Conservation (phyloP, 2,113 vertebrate species). For the Aplodontia rufa region DNA sequence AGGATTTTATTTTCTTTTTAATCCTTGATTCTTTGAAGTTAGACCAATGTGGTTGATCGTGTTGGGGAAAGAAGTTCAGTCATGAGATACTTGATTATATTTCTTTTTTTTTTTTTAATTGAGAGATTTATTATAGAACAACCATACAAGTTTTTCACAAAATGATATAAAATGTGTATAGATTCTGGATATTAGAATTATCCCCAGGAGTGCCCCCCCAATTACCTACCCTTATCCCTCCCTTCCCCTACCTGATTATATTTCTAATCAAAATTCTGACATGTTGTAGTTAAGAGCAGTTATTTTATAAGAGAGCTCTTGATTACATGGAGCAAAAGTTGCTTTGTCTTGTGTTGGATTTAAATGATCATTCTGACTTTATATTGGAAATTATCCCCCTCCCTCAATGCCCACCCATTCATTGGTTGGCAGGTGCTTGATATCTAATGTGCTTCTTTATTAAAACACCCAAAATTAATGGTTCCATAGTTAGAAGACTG, state of each 20-base stretch:
- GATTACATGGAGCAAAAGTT: slow-evolving; percentile 41
- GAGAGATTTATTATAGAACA: no score
- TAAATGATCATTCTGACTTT: slow-evolving; percentile 66
- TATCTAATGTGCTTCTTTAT: slow-evolving; percentile 84
- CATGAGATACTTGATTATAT: neutral
- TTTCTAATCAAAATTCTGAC: neutral
- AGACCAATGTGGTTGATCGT: neutral
- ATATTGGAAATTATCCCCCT: slow-evolving; percentile 68
- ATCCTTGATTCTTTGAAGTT: neutral
- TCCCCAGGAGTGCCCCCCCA: no score
- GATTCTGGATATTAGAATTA: no score
- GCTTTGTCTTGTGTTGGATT: slow-evolving; percentile 79
- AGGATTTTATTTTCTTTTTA: neutral
- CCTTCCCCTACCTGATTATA: neutral
- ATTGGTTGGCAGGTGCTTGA: slow-evolving; percentile 62
- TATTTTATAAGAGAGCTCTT: slow-evolving; percentile 45
- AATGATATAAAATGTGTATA: no score
- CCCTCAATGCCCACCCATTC: slow-evolving; percentile 44
- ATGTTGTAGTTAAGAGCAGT: neutral
- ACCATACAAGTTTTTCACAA: no score
- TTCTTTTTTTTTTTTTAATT: no score
- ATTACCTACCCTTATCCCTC: no score
- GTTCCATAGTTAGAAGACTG: slow-evolving; percentile 80
- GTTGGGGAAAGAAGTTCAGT: neutral
- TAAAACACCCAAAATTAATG: slow-evolving; percentile 83